Evolutionary conservation across 2,888 invertebrate genomes (phyloP), one percentile per base, ranked within the genome.

Genomic region (Spialia ferax): DNA sequence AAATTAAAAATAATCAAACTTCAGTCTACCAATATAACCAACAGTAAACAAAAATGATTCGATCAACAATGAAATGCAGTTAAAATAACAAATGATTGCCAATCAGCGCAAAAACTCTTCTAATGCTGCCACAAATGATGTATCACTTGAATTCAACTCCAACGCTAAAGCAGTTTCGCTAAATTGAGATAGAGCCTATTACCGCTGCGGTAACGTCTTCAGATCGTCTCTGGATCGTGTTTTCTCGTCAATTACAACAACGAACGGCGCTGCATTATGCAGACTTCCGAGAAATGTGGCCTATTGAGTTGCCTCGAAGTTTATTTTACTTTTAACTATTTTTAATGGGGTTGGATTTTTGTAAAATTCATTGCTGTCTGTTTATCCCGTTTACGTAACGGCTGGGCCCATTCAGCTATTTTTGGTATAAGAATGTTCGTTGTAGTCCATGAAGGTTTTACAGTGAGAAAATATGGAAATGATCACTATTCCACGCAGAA

Each of bases 81-180:
- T 2, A 8, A 15, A 13, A 38, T 5, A 10, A 42, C n/a, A 23
- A 7, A 60, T 15, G 1, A 45, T 45, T 15, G 3, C 45, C 15
- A 60, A 13, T 26, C 18, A 29, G 23, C 11, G 42, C 57, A 42
- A 57, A 59, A 42, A 13, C 7, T 26, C 13, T 20, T 35, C 82
- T 82, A 84, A 82, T 81, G 84, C 81, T 82, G 20, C 45, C 32
- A 56, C 72, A 73, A 75, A 74, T 79, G 76, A 79, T 79, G 74
- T 74, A 77, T 78, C 75, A 72, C 76, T 71, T 71, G 77, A 82
- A 84, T 84, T 83, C 83, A 81, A 82, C 81, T 80, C 75, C 75
- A 70, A 76, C 76, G 78, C 82, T 84, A 80, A 54, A 63, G 61
- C 48, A 18, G 54, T 38, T 63, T 35, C 38, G 26, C 63, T 42